Conservation (phyloP, 2,797 vertebrate genomes). For the Anguilla marmorata region DNA sequence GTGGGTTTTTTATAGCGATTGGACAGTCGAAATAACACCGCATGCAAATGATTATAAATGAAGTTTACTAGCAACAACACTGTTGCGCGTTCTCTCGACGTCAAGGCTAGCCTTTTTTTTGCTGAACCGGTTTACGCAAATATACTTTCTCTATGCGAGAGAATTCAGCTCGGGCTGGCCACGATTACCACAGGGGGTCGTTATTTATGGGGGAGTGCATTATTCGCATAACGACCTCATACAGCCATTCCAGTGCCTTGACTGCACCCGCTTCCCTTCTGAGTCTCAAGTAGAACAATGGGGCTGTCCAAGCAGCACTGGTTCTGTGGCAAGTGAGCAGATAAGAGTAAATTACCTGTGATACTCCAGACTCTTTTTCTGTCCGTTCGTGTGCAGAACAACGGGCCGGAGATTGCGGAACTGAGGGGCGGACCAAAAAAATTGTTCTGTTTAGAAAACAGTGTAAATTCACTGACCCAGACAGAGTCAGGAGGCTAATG, state of each 20-base stretch:
- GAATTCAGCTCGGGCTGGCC: not conserved
- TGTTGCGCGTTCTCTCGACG: not conserved
- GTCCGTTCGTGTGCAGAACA: not conserved
- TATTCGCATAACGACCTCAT: not conserved
- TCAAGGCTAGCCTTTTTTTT: not conserved
- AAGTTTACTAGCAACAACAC: not conserved
- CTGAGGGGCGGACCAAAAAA: not conserved
- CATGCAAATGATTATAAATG: not conserved
- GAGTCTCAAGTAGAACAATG: not conserved
- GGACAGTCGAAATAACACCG: not conserved
- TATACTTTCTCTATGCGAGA: not conserved
- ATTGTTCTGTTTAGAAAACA: not conserved
- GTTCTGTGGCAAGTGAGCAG: not conserved
- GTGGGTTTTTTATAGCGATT: not conserved
- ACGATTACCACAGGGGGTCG: no score
- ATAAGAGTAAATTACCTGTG: not conserved
- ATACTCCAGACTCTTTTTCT: not conserved
- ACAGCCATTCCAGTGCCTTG: not conserved
- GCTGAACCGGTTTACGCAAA: no score
- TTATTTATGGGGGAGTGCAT: not conserved
- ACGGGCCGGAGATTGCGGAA: not conserved
- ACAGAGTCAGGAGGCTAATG: not conserved
- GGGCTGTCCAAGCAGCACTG: not conserved
- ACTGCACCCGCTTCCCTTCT: not conserved
- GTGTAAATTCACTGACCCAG: not conserved